Conservation (phyloP, 1,140 invertebrate genomes). For the Drosophila subpulchrella region DNA sequence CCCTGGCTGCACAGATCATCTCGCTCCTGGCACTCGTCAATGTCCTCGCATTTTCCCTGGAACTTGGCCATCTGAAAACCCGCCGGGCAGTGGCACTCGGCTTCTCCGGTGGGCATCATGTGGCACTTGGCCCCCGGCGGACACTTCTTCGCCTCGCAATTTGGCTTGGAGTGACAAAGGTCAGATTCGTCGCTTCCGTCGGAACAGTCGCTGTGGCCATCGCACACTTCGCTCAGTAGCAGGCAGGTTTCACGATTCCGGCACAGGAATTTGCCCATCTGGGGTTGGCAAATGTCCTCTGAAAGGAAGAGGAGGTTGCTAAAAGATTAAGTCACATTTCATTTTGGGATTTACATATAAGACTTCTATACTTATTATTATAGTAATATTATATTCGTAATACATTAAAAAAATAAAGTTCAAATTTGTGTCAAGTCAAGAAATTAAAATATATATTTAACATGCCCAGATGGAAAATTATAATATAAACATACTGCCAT, state of each 20-base stretch:
- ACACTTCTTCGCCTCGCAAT: conserved; percentile 56
- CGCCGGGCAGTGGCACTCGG: conserved; percentile 85
- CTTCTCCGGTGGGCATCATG: conserved; percentile 77
- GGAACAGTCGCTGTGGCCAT: conserved; percentile 85
- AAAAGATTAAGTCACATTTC: too few relatives aligned
- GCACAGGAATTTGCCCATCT: conserved; percentile 71
- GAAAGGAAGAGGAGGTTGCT: background rate
- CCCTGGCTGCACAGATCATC: conserved; percentile 91
- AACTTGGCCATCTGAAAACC: conserved; percentile 82
- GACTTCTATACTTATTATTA: too few relatives aligned
- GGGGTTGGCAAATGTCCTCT: conserved; percentile 49
- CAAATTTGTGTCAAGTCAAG: too few relatives aligned
- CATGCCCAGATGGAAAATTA: too few relatives aligned
- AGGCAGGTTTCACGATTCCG: conserved; percentile 85
- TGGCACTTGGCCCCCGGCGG: conserved; percentile 56
- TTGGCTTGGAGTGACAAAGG: conserved; percentile 58
- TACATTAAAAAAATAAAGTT: too few relatives aligned
- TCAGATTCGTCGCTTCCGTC: conserved; percentile 84
- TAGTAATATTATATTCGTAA: too few relatives aligned
- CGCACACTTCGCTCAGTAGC: conserved; percentile 87
- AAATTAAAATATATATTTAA: too few relatives aligned
- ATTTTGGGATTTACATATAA: too few relatives aligned
- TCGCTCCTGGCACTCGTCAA: conserved; percentile 90
- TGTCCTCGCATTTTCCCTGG: conserved; percentile 86
- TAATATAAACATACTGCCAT: too few relatives aligned